Evolutionary conservation across 2,113 vertebrate genomes (phyloP).

Genomic region (Apteryx mantelli): DNA sequence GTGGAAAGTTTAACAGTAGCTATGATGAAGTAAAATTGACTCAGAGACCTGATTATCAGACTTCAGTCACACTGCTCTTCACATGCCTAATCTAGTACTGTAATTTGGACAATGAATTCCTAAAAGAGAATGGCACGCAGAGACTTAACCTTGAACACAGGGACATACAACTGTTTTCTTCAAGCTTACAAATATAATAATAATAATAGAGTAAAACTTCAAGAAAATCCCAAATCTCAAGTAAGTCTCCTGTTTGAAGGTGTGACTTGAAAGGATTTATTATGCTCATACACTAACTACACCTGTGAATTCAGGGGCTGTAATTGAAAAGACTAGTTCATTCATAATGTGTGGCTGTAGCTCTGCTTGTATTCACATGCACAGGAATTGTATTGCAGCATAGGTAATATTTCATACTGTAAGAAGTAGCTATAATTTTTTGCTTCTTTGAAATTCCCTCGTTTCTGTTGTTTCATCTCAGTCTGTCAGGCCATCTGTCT

Average conservation of each 20-base stretch:
- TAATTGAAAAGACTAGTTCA: not conserved
- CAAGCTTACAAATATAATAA: not conserved
- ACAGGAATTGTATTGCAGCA: not conserved
- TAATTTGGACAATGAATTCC: not conserved
- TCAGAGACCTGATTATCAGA: not conserved
- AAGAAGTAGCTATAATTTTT: not conserved
- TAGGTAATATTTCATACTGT: not conserved
- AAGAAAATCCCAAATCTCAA: not conserved
- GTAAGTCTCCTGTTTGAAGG: not conserved
- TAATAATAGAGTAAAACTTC: not conserved
- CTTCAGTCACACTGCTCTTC: not conserved
- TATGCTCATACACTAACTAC: not conserved
- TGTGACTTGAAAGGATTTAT: not conserved
- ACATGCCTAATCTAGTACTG: not conserved
- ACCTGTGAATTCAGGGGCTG: not conserved
- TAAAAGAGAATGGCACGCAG: not conserved
- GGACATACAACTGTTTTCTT: not conserved
- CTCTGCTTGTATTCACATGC: not conserved
- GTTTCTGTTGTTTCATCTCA: slow-evolving; percentile 6
- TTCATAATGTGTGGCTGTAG: not conserved
- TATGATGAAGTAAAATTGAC: not conserved
- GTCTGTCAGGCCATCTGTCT: slow-evolving; percentile 50
- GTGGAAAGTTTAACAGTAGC: not conserved
- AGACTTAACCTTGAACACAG: not conserved
- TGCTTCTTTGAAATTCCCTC: slow-evolving; percentile 7